These are phyloP conservation scores for Sinocyclocheilus rhinocerous DNA, from an alignment of 2,113 vertebrate species.

Conservation along the genomic window DNA sequence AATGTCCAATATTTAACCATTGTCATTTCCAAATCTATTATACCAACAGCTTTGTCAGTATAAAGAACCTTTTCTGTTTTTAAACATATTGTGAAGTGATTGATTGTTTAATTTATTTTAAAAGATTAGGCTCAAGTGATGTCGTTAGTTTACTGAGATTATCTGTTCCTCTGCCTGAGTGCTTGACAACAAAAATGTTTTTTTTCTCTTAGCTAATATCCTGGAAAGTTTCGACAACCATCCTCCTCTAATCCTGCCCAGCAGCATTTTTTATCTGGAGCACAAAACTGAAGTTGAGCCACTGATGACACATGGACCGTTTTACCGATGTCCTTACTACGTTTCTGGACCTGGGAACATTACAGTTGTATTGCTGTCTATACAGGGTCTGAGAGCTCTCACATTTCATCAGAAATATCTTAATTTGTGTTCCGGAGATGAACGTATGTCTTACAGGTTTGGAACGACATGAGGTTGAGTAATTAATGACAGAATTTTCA, in stretches of 20 bases:
- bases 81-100: neutral
- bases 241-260: constrained; percentile 79
- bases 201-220: constrained; percentile 69
- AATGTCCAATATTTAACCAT: neutral
- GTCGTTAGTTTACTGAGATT: neutral
- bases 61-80: neutral
- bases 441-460: too few relatives aligned
- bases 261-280: constrained; percentile 73
- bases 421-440: too few relatives aligned
- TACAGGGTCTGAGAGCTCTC: too few relatives aligned
- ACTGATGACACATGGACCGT: too few relatives aligned
- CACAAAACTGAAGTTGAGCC: neutral
- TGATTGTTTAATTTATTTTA: neutral
- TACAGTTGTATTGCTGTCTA: too few relatives aligned
- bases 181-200: neutral
- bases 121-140: neutral
- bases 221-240: constrained; percentile 79
- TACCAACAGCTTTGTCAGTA: neutral
- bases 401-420: too few relatives aligned
- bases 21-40: neutral
- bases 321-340: too few relatives aligned
- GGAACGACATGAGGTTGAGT: too few relatives aligned
- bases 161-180: neutral
- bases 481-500: too few relatives aligned
- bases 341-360: too few relatives aligned